Conservation (phyloP, 2,888 invertebrate genomes). For the Melipona beecheii region DNA sequence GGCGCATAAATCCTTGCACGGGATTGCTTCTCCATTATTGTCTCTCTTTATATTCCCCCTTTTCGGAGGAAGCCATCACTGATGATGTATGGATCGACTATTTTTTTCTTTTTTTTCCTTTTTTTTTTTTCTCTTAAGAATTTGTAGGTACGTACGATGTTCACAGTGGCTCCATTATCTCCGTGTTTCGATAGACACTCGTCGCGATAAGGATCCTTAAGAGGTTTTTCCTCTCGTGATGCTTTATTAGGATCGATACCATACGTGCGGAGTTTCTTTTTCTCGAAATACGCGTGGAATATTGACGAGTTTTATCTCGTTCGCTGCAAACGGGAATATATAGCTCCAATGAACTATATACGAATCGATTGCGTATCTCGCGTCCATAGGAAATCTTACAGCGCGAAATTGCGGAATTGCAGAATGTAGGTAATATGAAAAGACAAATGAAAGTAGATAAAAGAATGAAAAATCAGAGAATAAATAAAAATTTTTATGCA, state of each 20-base stretch:
- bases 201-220: neutral
- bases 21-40: conserved; percentile 27
- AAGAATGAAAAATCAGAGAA: too few species aligned
- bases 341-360: neutral
- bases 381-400: too few species aligned
- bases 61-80: neutral
- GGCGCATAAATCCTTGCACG: conserved; percentile 7
- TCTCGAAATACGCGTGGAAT: neutral
- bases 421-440: too few species aligned
- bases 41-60: neutral
- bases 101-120: neutral
- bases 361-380: neutral
- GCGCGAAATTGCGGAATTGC: too few species aligned
- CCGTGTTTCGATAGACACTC: neutral
- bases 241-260: neutral
- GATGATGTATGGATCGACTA: neutral
- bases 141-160: neutral
- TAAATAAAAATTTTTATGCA: too few species aligned
- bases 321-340: neutral
- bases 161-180: neutral
- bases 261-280: neutral
- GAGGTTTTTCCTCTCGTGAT: neutral
- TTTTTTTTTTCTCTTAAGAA: neutral
- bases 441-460: too few species aligned
- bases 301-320: neutral